phyloP scores from a whole-genome alignment of 2,888 invertebrate genomes.

The Temnothorax ravouxi region DNA sequence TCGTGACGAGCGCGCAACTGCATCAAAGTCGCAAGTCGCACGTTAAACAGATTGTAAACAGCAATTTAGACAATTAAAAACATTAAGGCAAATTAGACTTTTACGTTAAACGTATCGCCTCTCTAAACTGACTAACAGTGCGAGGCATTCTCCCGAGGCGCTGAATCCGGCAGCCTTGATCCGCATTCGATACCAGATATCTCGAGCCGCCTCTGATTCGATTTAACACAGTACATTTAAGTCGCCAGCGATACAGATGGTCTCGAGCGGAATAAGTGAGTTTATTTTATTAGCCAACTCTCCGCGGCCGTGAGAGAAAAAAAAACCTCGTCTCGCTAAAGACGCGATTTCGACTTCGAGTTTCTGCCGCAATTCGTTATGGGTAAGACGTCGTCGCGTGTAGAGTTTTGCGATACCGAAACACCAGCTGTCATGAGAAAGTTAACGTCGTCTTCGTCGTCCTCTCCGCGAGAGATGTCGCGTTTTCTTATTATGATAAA shows the following conservation, averaged over 20 bases:
- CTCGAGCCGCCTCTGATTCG: neutral
- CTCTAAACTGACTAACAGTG: slow-evolving; percentile 43
- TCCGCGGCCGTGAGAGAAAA: neutral
- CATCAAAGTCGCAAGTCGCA: no score
- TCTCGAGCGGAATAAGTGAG: neutral
- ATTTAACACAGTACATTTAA: slow-evolving; percentile 20
- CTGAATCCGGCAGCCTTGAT: slow-evolving; percentile 56
- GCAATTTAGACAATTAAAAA: neutral
- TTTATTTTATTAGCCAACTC: slow-evolving; percentile 1
- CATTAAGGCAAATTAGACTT: slow-evolving; percentile 16
- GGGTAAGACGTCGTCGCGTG: slow-evolving; percentile 24
- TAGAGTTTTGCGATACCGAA: neutral
- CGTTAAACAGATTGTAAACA: slow-evolving; percentile 28
- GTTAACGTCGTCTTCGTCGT: neutral
- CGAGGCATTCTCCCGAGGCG: neutral
- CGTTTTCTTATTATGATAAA: neutral
- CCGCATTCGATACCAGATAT: slow-evolving; percentile 11
- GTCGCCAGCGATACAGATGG: neutral
- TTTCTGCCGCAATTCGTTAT: neutral
- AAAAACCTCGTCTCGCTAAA: neutral
- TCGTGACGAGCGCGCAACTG: neutral
- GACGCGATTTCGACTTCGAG: neutral
- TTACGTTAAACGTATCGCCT: neutral
- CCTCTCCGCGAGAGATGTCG: neutral
- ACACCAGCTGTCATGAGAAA: neutral